These are phyloP conservation scores for Lypha dubia DNA, from an alignment of 2,888 invertebrate species.

Conservation along the genomic window DNA sequence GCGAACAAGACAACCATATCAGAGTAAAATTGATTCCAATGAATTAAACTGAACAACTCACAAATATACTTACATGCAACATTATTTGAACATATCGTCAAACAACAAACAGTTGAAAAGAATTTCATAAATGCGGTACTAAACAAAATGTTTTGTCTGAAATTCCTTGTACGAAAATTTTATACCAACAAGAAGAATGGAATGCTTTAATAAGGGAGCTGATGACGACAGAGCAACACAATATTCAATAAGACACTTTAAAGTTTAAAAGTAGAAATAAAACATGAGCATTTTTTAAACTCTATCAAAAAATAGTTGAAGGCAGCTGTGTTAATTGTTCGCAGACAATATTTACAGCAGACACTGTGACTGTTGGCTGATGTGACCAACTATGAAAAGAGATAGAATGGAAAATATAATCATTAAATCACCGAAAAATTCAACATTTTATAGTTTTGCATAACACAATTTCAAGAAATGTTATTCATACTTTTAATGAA, in stretches of 20 bases:
- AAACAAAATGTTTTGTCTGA: constrained; percentile 35
- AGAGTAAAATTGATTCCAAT: constrained; percentile 31
- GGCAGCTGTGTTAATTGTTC: constrained; percentile 64
- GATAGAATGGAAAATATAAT: too few relatives aligned
- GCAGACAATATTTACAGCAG: constrained; percentile 15
- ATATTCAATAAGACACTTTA: constrained; percentile 42
- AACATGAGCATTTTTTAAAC: constrained; percentile 25
- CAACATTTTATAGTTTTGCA: too few relatives aligned
- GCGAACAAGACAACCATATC: constrained; percentile 19
- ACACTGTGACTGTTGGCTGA: not conserved
- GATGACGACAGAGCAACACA: constrained; percentile 22
- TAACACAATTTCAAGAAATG: too few relatives aligned
- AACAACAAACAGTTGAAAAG: constrained; percentile 44
- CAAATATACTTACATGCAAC: not conserved
- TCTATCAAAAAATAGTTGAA: constrained; percentile 50
- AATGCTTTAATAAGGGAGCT: constrained; percentile 46
- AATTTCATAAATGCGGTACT: constrained; percentile 67
- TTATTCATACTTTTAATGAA: too few relatives aligned
- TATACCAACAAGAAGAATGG: constrained; percentile 12
- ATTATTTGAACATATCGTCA: not conserved
- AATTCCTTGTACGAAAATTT: constrained; percentile 13
- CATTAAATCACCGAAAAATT: too few relatives aligned
- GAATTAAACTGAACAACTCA: constrained; percentile 31
- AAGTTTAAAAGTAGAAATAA: constrained; percentile 27
- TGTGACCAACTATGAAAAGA: constrained; percentile 34